Percentiles rank a stretch among this genome's conserved stretches.
Conservation (phyloP, 2,113 vertebrate genomes). For the Campylorhamphus procurvoides region DNA sequence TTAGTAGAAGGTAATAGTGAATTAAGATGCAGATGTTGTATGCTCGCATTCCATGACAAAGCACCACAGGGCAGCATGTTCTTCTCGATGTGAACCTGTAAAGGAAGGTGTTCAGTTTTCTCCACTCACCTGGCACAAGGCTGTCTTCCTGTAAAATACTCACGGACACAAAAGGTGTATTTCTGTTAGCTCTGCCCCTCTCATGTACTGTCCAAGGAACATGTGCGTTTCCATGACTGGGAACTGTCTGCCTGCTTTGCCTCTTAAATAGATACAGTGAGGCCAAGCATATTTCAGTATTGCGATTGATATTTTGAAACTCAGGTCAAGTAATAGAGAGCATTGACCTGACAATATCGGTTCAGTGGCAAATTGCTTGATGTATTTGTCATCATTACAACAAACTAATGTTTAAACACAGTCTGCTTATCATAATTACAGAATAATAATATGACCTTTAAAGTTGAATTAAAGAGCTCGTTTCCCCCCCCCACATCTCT, state of each 20-base stretch:
- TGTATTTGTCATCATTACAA: background rate
- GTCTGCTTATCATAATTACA: background rate
- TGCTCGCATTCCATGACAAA: background rate
- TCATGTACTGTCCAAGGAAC: background rate
- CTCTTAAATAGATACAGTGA: background rate
- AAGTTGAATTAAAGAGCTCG: background rate
- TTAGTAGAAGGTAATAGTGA: background rate
- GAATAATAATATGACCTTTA: background rate
- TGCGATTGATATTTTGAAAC: background rate
- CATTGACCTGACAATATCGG: background rate
- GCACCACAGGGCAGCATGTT: background rate
- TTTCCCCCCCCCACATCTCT: background rate
- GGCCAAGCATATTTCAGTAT: background rate
- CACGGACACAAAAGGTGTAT: background rate
- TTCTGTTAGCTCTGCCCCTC: background rate
- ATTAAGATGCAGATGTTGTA: background rate
- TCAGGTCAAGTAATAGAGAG: background rate
- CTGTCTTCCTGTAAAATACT: background rate
- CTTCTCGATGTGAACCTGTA: background rate
- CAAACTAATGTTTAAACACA: background rate
- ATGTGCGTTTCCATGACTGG: fast-evolving
- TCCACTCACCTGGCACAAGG: background rate
- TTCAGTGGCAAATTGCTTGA: background rate
- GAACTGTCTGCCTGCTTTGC: background rate
- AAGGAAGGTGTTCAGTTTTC: background rate